Percentiles rank a stretch among this genome's conserved stretches.
Conservation (phyloP, 2,888 invertebrate species). For the Polyommatus iphigenia region DNA sequence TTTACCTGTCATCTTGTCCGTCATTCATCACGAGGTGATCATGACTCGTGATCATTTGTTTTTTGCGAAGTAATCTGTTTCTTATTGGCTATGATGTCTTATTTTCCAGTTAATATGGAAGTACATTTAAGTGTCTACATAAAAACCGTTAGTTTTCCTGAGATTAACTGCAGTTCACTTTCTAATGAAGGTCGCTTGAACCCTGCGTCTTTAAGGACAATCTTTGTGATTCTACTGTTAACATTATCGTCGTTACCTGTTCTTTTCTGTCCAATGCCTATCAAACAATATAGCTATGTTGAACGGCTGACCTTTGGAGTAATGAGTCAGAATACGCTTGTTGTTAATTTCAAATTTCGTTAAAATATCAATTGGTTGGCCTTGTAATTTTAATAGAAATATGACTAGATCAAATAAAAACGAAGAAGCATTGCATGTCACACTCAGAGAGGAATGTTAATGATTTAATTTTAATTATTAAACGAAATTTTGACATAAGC, state of each 20-base stretch:
- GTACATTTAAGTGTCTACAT: background rate
- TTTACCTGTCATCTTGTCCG: constrained; percentile 55
- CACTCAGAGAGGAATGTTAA: too few relatives aligned
- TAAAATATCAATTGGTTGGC: too few relatives aligned
- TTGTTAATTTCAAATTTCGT: background rate
- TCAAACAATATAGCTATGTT: background rate
- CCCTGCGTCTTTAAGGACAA: background rate
- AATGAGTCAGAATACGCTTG: background rate
- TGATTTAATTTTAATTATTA: too few relatives aligned
- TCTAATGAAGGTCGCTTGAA: background rate
- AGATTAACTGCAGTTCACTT: background rate
- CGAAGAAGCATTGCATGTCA: background rate
- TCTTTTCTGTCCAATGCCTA: background rate
- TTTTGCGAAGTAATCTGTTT: background rate
- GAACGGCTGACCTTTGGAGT: background rate
- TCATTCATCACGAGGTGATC: constrained; percentile 55
- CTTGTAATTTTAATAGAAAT: too few relatives aligned
- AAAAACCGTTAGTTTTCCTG: background rate
- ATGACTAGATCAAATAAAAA: too few relatives aligned
- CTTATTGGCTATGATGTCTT: background rate
- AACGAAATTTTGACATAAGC: too few relatives aligned
- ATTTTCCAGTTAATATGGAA: background rate
- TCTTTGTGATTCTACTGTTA: background rate
- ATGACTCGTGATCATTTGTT: constrained; percentile 54
- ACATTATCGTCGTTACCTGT: background rate